phyloP scores from a whole-genome alignment of 2,888 invertebrate species.

The Aphrophora alni region DNA sequence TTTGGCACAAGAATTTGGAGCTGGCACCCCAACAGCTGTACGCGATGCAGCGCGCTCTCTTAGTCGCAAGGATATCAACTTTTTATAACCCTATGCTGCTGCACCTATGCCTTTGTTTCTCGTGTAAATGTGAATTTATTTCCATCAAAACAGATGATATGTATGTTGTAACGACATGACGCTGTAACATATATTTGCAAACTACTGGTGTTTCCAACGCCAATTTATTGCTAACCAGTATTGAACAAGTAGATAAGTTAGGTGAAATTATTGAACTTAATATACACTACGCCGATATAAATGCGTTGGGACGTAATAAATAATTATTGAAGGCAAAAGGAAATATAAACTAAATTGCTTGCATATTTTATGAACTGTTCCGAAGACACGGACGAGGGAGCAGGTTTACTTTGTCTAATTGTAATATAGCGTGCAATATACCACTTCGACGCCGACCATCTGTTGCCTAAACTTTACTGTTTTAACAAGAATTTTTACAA shows the following conservation, averaged over 20 bases:
- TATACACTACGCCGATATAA: not conserved
- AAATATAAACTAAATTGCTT: conserved; percentile 9
- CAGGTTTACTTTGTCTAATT: not conserved
- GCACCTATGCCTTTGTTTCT: not conserved
- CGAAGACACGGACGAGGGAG: not conserved
- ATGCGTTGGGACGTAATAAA: not conserved
- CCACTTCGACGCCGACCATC: not conserved
- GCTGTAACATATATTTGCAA: not conserved
- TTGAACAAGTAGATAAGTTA: not conserved
- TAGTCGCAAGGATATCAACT: not conserved
- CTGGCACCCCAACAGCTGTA: not conserved
- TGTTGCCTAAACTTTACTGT: not conserved
- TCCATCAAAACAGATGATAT: not conserved
- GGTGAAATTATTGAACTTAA: not conserved
- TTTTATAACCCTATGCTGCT: not conserved
- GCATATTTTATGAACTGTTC: not conserved
- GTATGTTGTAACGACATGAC: too few relatives aligned
- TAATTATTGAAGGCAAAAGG: not conserved
- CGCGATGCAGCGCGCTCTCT: not conserved
- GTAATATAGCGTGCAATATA: not conserved
- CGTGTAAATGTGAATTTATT: not conserved
- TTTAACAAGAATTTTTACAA: not conserved
- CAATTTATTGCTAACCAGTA: not conserved
- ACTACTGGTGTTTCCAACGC: not conserved
- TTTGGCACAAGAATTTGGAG: conserved; percentile 2